phyloP scores from a whole-genome alignment of 2,113 vertebrate genomes.

The Halcyon senegalensis region DNA sequence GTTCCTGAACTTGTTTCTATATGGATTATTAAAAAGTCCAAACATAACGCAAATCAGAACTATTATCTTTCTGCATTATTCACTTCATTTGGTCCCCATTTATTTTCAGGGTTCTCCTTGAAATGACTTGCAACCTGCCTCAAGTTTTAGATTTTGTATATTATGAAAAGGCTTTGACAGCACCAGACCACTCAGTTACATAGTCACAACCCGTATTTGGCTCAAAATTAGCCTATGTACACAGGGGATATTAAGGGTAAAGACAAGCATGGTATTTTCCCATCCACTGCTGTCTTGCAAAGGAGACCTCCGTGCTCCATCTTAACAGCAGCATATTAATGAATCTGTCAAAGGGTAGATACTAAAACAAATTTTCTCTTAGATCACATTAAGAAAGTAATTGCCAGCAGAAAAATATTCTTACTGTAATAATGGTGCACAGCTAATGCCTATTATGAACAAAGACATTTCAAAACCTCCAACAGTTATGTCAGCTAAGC shows the following conservation, averaged over 20 bases:
- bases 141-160: neutral
- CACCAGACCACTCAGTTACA: neutral
- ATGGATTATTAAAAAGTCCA: neutral
- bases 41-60: neutral
- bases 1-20: neutral
- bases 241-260: neutral
- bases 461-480: neutral
- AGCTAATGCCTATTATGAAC: neutral
- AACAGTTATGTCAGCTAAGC: neutral
- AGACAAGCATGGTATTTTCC: neutral
- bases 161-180: neutral
- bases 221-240: neutral
- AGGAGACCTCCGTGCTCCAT: neutral
- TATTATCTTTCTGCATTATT: neutral
- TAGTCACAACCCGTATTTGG: neutral
- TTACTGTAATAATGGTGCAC: rapidly evolving
- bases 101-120: neutral
- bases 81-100: neutral
- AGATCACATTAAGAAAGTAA: neutral
- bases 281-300: neutral
- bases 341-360: neutral
- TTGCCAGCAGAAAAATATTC: neutral
- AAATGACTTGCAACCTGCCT: neutral
- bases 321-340: neutral
- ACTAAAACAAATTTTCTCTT: neutral